phyloP scores from a whole-genome alignment of 2,113 vertebrate genomes.

The Anarhynchus alexandrinus region DNA sequence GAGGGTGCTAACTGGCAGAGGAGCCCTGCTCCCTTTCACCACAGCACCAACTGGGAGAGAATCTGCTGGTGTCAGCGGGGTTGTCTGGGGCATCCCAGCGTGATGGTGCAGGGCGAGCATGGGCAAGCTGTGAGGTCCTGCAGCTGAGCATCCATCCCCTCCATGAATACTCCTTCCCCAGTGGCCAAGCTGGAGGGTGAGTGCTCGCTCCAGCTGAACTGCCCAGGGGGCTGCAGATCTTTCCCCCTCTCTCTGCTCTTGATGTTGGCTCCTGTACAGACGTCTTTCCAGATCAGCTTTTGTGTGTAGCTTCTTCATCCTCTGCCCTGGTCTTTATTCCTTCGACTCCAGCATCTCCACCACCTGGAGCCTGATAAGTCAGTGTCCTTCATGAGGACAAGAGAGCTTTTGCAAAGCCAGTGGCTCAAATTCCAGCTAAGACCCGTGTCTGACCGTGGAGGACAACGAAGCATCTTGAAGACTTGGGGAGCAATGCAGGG shows the following conservation, averaged over 20 bases:
- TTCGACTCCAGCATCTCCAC: background rate
- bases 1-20: background rate
- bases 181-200: background rate
- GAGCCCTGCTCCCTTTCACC: background rate
- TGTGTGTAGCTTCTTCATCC: background rate
- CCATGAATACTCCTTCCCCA: background rate
- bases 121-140: background rate
- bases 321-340: background rate
- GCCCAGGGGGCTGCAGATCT: background rate
- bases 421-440: background rate
- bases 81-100: background rate
- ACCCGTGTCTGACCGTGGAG: fast-evolving
- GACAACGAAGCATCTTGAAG: background rate
- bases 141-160: background rate
- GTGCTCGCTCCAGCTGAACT: fast-evolving
- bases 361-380: background rate
- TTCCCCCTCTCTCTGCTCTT: background rate
- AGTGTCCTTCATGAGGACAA: background rate
- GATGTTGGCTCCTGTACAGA: background rate
- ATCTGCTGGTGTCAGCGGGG: background rate
- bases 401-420: background rate
- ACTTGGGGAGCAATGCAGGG: fast-evolving
- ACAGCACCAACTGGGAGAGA: background rate
- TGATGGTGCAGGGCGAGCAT: background rate
- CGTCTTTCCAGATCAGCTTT: background rate